phyloP scores from a whole-genome alignment of 2,113 vertebrate species.

The Cochlearius cochlearius region DNA sequence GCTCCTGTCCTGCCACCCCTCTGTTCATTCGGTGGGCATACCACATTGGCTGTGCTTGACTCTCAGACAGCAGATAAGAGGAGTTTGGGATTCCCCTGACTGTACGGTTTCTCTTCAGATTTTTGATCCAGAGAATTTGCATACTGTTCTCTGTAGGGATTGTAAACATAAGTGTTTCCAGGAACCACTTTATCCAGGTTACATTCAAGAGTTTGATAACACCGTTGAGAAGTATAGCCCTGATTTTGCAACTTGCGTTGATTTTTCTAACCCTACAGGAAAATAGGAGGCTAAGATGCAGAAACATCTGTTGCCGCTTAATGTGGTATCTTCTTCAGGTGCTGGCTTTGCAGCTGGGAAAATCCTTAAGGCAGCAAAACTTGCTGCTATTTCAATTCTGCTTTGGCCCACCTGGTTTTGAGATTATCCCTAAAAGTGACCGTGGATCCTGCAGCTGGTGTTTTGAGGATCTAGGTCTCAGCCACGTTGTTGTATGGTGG shows the following conservation, averaged over 20 bases:
- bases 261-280: neutral
- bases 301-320: neutral
- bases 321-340: neutral
- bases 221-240: neutral
- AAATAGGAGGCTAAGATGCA: neutral
- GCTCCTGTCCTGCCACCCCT: neutral
- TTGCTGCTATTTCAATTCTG: neutral
- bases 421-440: neutral
- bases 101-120: neutral
- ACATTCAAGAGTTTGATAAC: neutral
- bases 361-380: neutral
- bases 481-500: neutral
- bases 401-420: neutral
- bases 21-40: neutral
- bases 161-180: neutral
- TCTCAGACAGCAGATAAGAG: neutral
- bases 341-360: neutral
- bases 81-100: neutral
- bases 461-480: neutral
- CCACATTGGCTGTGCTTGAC: neutral
- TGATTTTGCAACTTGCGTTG: neutral
- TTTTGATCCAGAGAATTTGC: neutral
- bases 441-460: neutral
- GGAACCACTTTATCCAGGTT: neutral
- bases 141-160: neutral